Conservation (phyloP, 2,888 invertebrate species). For the Agonopterix arenella region DNA sequence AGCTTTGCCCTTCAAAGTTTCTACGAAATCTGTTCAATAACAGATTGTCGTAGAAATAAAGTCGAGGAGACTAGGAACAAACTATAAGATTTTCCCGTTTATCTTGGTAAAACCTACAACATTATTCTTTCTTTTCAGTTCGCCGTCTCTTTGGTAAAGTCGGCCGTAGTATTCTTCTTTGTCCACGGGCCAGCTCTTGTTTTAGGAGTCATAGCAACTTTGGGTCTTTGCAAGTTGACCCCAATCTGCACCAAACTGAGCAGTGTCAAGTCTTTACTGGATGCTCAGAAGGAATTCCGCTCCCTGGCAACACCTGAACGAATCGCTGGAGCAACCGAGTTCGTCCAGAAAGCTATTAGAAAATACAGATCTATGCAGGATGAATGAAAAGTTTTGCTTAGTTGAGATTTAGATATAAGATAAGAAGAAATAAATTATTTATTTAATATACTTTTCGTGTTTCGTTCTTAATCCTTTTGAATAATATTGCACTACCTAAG, state of each 20-base stretch:
- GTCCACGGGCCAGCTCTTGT: slow-evolving; percentile 22
- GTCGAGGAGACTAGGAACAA: no score
- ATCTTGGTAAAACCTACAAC: background rate
- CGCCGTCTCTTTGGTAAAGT: slow-evolving; percentile 16
- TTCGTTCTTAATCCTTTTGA: no score
- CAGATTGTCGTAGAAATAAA: no score
- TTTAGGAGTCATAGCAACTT: slow-evolving; percentile 45
- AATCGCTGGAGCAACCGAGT: slow-evolving; percentile 61
- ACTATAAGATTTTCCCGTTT: background rate
- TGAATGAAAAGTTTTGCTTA: background rate
- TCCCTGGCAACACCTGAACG: slow-evolving; percentile 69
- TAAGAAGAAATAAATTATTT: background rate
- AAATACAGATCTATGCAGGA: slow-evolving; percentile 46
- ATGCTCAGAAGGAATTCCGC: slow-evolving; percentile 43
- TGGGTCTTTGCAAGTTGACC: slow-evolving; percentile 73
- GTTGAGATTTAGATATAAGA: background rate
- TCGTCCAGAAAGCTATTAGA: slow-evolving; percentile 71
- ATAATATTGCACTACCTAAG: no score
- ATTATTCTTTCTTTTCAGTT: slow-evolving; percentile 18
- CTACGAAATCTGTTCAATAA: no score
- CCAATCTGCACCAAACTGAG: slow-evolving; percentile 69
- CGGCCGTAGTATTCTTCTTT: slow-evolving; percentile 18
- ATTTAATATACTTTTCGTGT: background rate
- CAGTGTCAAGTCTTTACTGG: slow-evolving; percentile 33
- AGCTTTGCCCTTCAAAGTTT: no score